Evolutionary conservation across 2,113 vertebrate species (phyloP), one percentile per base, ranked within the genome.

Genomic region (Zosterops japonicus): DNA sequence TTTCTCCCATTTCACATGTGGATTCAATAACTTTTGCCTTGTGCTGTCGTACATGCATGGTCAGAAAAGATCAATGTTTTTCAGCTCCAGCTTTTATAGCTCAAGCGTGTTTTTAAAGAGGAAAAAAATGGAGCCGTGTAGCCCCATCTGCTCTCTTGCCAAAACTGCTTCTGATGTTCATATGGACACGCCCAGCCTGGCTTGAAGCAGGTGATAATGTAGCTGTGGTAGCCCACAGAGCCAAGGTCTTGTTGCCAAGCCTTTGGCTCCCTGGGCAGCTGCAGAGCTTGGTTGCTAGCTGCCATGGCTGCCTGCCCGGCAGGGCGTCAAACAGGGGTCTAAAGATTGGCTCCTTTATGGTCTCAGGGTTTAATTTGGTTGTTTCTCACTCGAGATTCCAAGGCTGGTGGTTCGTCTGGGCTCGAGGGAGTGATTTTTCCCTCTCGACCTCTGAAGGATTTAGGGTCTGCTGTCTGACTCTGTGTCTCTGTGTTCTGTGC

Each of bases 61-160:
- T 60, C 52, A 55, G 56, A 57, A 39, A 47, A 2, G 52, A 78
- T 67, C 47, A 20, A 8, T 25, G 7, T n/a, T 93, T 87, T 82
- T 82, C 27, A 56, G 25, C 33, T 42, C 39, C 3, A 2, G 25
- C 14, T 13, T 87, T 81, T 89, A 5, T 36, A 89, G 61, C 28
- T 72, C 5, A 1, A 2, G 14, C 21, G 14, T 0, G 29, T 77
- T 91, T 93, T 82, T 46, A 50, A 59, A 72, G 27, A 56, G 22
- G 5, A 83, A 71, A 69, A 69, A 83, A 21, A 31, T 29, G 31
- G 4, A 5, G 0, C 22, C 0, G 0, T 14, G 27, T 53, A 61
- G 27, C 47, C 47, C 27, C 0, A 0, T 20, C 44, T 89, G 15
- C 21, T 39, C 2, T 63, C 41, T 60, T 74, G 17, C n/a, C 70